Evolutionary conservation across 2,888 invertebrate species (phyloP).

Genomic region (Dioctria linearis): DNA sequence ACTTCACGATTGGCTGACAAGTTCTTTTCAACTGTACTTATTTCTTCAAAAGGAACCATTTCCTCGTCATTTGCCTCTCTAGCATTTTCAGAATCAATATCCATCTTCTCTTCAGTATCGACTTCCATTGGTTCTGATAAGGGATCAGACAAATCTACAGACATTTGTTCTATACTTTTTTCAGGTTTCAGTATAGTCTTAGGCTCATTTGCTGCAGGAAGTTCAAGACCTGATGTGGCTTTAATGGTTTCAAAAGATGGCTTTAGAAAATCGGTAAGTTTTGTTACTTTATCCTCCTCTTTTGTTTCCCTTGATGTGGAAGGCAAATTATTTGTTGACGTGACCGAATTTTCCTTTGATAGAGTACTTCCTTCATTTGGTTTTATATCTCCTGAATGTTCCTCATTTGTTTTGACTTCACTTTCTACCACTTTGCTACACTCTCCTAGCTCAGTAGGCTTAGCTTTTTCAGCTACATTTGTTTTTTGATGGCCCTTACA

Average conservation of each 20-base stretch:
- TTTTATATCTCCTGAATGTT: no score
- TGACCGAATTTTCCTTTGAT: no score
- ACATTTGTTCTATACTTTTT: slow-evolving; percentile 15
- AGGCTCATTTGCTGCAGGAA: no score
- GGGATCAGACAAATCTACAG: neutral
- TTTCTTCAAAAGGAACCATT: slow-evolving; percentile 25
- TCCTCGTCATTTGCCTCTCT: slow-evolving; percentile 34
- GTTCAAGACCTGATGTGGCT: no score
- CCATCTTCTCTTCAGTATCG: slow-evolving; percentile 27
- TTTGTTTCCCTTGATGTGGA: neutral
- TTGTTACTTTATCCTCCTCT: neutral
- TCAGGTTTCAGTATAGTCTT: neutral
- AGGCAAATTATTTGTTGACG: no score
- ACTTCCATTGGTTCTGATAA: slow-evolving; percentile 30
- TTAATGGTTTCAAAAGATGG: no score
- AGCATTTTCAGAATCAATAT: slow-evolving; percentile 20
- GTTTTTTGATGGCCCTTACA: no score
- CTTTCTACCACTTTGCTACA: neutral
- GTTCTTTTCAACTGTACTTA: neutral
- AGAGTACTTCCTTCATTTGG: no score
- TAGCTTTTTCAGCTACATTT: neutral
- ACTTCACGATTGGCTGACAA: neutral
- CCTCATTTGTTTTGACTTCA: no score
- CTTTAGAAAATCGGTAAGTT: no score
- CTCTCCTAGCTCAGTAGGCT: neutral